These are phyloP conservation scores for Arrhamphus sclerolepis DNA, from an alignment of 2,797 vertebrate genomes.

Conservation along the genomic window DNA sequence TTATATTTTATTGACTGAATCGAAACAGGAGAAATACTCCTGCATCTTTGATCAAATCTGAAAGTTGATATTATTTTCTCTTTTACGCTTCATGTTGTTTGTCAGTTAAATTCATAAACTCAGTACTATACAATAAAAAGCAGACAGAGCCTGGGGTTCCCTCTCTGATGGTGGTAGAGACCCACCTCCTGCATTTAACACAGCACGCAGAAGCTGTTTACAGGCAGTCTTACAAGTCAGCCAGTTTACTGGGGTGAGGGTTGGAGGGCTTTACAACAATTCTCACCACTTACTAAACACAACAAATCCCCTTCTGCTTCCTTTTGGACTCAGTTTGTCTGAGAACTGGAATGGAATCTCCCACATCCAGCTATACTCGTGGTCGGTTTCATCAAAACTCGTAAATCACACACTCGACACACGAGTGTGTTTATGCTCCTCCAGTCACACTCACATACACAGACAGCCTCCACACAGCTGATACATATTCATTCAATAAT, in stretches of 20 bases:
- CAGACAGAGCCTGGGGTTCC: conserved; percentile 34
- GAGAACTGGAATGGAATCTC: conserved; percentile 49
- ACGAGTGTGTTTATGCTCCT: conserved; percentile 37
- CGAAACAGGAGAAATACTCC: conserved; percentile 27
- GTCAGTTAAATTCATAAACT: not conserved
- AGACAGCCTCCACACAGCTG: not conserved
- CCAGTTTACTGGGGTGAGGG: conserved; percentile 9
- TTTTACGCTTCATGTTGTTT: conserved; percentile 8
- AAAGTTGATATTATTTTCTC: not conserved
- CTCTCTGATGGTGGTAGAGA: conserved; percentile 63
- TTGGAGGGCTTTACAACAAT: conserved; percentile 15
- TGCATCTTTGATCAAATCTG: conserved; percentile 31
- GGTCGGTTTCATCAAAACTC: conserved; percentile 48
- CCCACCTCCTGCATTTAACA: conserved; percentile 39
- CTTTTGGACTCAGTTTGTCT: conserved; percentile 42
- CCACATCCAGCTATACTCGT: conserved; percentile 34
- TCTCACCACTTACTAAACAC: conserved; percentile 55
- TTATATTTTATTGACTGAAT: conserved; percentile 43
- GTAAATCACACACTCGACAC: conserved; percentile 57
- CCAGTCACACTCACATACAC: conserved; percentile 30
- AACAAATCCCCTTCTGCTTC: conserved; percentile 50
- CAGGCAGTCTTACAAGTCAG: conserved; percentile 53
- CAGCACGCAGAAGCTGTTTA: conserved; percentile 60
- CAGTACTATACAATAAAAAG: conserved; percentile 4
- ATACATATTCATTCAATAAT: conserved; percentile 22